phyloP scores from a whole-genome alignment of 2,888 invertebrate genomes.

The Pachydiplax longipennis region DNA sequence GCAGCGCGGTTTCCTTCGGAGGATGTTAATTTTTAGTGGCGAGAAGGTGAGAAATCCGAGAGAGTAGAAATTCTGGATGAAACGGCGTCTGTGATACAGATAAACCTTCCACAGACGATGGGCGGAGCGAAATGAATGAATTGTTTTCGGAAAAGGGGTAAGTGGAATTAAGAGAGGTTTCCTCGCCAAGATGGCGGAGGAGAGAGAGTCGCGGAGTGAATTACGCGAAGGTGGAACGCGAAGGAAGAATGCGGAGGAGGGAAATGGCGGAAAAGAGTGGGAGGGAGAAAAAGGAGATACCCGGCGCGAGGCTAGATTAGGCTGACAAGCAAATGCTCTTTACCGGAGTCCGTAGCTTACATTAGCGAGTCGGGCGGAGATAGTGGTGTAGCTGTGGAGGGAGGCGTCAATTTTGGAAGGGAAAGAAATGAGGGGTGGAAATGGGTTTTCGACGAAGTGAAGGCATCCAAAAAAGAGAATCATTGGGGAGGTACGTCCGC shows the following conservation, averaged over 20 bases:
- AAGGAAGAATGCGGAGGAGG: too few species aligned
- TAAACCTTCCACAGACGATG: background rate
- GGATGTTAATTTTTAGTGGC: background rate
- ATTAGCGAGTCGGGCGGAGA: background rate
- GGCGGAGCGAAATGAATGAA: background rate
- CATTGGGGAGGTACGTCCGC: background rate
- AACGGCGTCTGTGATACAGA: background rate
- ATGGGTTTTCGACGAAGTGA: background rate
- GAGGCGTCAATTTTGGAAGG: background rate
- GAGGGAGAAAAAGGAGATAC: background rate
- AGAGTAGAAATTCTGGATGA: background rate
- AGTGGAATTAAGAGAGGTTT: background rate
- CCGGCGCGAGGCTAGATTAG: background rate
- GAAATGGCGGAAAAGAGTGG: background rate
- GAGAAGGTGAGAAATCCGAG: background rate
- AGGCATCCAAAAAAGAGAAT: background rate
- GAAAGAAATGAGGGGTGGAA: background rate
- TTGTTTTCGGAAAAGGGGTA: background rate
- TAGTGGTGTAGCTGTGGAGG: background rate
- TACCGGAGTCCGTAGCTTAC: slow-evolving; percentile 3
- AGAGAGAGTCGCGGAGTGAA: background rate
- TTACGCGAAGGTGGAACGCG: background rate
- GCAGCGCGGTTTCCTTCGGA: background rate
- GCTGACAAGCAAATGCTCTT: slow-evolving; percentile 42
- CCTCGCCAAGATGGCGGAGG: background rate